Conservation (phyloP, 2,797 vertebrate species). For the Myioborus miniatus region DNA sequence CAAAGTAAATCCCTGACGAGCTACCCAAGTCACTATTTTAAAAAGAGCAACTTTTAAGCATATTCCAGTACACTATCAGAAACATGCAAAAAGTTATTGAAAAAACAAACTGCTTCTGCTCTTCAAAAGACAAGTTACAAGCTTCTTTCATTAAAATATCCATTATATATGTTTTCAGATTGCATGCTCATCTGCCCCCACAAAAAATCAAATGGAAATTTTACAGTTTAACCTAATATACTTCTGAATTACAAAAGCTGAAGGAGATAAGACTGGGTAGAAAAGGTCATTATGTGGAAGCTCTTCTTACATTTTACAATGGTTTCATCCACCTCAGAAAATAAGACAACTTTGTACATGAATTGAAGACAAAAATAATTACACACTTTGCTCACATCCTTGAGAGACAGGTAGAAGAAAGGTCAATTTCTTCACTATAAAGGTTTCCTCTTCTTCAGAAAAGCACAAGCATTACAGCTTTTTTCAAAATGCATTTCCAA, state of each 20-base stretch:
- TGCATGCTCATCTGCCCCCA: neutral
- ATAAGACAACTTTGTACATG: neutral
- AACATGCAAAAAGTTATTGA: neutral
- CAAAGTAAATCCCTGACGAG: neutral
- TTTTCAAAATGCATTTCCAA: neutral
- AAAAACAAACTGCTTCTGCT: neutral
- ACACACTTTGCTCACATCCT: neutral
- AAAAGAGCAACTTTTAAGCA: neutral
- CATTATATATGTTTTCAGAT: neutral
- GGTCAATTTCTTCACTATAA: neutral
- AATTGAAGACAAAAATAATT: constrained; percentile 1
- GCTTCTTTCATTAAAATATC: neutral
- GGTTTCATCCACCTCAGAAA: neutral
- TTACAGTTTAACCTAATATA: neutral
- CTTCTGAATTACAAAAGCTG: neutral
- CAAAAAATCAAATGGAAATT: neutral
- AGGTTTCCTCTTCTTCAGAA: neutral
- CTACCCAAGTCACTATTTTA: neutral
- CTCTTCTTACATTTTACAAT: neutral
- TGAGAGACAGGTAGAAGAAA: neutral
- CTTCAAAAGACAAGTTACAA: neutral
- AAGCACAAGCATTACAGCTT: neutral
- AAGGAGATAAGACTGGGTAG: neutral
- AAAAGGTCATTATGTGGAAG: neutral
- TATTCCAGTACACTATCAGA: neutral